Base-by-base conservation (phyloP, 2,888 invertebrate species). In the Hydroisotoma schaefferi region DNA sequence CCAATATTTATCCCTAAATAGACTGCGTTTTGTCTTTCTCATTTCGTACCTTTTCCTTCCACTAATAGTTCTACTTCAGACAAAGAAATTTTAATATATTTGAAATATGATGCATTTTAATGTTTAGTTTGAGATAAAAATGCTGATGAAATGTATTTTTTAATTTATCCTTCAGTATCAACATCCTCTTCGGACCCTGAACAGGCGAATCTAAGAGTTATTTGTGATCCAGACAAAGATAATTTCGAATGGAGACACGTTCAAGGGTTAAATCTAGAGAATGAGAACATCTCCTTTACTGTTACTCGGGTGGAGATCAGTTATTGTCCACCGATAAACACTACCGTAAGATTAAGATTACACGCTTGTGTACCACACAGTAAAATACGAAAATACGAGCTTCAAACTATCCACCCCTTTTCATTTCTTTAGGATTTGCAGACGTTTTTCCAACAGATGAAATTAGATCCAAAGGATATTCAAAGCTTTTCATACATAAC, bases 231-330 rank as follows among this genome's bases (percentile, higher is more conserved):
- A 18, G 57, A 53, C 12, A 43, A 67, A 46, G 52, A 51, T n/a
- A 61, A 63, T 25, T 65, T 69, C 26, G 54, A 53, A 29, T 67
- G 67, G 69, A 29, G 59, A 29, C 58, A 63, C 28, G 57, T 69
- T 6, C 61, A 65, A 48, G 69, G 63, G 18, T 38, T 69, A 15
- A 57, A 69, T 58, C 62, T 69, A 46, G 59, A 58, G 8, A 55
- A 56, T 55, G 59, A 60, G 23, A 63, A 60, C 49, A 56, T 58
- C 37, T 47, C 56, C 15, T 59, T 55, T 40, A 54, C 53, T 51
- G 59, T 69, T 27, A 67, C 64, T n/a, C 55, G 61, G 43, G n/a
- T 69, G 26, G 57, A 60, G 44, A 67, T 69, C 26, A 61, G 60
- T 27, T 62, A 61, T 25, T 69, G 69, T 44, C 66, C 68, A 3